Base-by-base conservation (phyloP, 2,797 vertebrate genomes). In the Phyllotis vaccarum region DNA sequence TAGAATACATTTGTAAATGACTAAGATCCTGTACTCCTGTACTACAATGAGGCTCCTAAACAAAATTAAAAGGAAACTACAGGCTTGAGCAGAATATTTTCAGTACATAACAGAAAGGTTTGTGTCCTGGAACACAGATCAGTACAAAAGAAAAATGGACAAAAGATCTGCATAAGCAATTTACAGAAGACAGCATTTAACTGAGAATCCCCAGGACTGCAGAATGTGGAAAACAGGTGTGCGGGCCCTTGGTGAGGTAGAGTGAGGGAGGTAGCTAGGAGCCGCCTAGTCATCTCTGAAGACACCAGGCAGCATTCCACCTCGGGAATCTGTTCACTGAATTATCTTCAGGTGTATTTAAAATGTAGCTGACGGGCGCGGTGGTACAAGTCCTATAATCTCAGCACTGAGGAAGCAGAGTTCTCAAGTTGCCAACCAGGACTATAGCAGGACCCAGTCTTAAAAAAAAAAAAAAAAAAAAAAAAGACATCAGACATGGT, bases 21-120 rank as follows among this genome's bases (percentile, higher is more conserved):
- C n/a, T 74, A 93, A 86, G 37, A 79, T 91, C 89, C 86, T 52
- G 3, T n/a, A 29, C 78, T 90, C 86, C 86, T 52, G 3, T 40
- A 29, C 43, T 43, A 24, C 54, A 56, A 3, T 46, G 54, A 74
- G 56, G 52, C n/a, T 29, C 5, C 49, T 60, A 72, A 87, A 54
- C 70, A 93, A 80, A 93, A 86, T 72, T 52, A 29, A 89, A 89
- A 81, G 43, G 31, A n/a, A 70, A 17, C 40, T 34, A 43, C 24
- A 5, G 29, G 70, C 46, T 49, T 60, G 34, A 79, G 58, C 29
- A 88, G 37, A 49, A 24, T 68, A 7, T 79, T 70, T 94, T n/a
- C 49, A 40, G 72, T 40, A 21, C 16, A 2, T n/a, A 62, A 62
- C 6, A 68, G 43, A 43, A 87, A 86, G 49, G n/a, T 72, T 86